Conservation (phyloP, 2,888 invertebrate species). For the Busseola fusca region DNA sequence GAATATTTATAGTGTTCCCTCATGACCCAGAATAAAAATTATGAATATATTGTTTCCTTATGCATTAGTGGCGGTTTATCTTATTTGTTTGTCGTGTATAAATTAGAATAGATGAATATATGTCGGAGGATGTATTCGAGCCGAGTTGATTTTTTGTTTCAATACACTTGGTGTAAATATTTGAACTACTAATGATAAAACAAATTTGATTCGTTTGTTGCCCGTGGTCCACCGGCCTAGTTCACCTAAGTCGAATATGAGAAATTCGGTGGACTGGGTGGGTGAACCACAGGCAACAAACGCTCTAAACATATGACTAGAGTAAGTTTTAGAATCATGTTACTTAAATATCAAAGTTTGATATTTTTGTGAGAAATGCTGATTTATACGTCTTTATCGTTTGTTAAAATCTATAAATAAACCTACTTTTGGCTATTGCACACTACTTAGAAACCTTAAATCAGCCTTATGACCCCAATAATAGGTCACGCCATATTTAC, state of each 20-base stretch:
- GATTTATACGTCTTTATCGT: neutral
- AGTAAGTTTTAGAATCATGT: neutral
- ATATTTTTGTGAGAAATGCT: neutral
- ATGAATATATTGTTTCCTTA: slow-evolving; percentile 22
- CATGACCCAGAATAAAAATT: slow-evolving; percentile 63
- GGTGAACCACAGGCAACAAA: too few species aligned
- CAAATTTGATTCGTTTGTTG: too few species aligned
- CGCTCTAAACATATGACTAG: too few species aligned
- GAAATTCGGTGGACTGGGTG: too few species aligned
- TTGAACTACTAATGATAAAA: neutral
- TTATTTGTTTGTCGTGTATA: neutral
- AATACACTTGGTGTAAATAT: neutral
- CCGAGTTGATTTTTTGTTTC: neutral
- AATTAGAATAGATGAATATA: neutral
- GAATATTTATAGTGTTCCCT: slow-evolving; percentile 70
- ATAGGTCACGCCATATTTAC: neutral
- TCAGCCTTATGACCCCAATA: neutral
- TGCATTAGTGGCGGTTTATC: neutral
- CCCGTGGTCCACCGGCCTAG: too few species aligned
- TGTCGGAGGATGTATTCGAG: neutral
- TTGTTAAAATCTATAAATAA: neutral
- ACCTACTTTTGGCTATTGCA: too few species aligned
- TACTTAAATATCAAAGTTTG: too few species aligned
- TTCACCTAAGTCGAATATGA: too few species aligned
- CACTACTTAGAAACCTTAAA: neutral